A percentile compares a stretch with the other conserved stretches of the same genome.
Conservation (phyloP, 2,888 invertebrate genomes). For the Erebia epiphron region DNA sequence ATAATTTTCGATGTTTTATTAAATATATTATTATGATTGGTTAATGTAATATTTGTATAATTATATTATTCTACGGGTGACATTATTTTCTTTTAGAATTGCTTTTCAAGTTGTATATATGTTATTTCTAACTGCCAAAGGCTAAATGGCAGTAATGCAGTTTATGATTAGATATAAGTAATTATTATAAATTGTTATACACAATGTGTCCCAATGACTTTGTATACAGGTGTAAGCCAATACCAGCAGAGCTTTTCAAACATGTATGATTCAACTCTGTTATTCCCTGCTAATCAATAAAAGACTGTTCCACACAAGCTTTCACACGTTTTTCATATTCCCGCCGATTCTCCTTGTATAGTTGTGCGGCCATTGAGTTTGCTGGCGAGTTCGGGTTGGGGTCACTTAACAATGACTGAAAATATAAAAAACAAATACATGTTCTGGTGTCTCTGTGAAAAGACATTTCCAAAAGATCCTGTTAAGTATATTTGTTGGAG, state of each 20-base stretch:
- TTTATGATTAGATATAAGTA: constrained; percentile 44
- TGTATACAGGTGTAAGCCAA: constrained; percentile 58
- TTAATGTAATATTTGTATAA: constrained; percentile 22
- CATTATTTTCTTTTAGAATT: constrained; percentile 25
- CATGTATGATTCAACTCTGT: constrained; percentile 52
- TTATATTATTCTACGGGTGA: constrained; percentile 30
- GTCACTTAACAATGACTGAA: constrained; percentile 99
- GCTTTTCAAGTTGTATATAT: constrained; percentile 25
- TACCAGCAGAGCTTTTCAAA: constrained; percentile 51
- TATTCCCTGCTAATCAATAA: constrained; percentile 91
- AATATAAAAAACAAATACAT: constrained; percentile 57
- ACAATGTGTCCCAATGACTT: constrained; percentile 69
- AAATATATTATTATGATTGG: constrained; percentile 17
- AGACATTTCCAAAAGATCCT: too few relatives aligned
- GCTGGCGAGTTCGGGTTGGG: constrained; percentile 99
- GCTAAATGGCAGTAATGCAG: constrained; percentile 45
- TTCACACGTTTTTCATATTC: constrained; percentile 99
- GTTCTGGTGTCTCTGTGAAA: not conserved
- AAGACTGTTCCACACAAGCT: constrained; percentile 99
- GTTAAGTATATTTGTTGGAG: too few relatives aligned
- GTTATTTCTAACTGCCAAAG: constrained; percentile 30
- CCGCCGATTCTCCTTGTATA: constrained; percentile 99
- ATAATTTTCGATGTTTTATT: constrained; percentile 26
- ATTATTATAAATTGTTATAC: constrained; percentile 46
- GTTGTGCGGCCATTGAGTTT: constrained; percentile 99